Evolutionary conservation across 2,113 vertebrate species (phyloP).

Genomic region (Nanorana parkeri): DNA sequence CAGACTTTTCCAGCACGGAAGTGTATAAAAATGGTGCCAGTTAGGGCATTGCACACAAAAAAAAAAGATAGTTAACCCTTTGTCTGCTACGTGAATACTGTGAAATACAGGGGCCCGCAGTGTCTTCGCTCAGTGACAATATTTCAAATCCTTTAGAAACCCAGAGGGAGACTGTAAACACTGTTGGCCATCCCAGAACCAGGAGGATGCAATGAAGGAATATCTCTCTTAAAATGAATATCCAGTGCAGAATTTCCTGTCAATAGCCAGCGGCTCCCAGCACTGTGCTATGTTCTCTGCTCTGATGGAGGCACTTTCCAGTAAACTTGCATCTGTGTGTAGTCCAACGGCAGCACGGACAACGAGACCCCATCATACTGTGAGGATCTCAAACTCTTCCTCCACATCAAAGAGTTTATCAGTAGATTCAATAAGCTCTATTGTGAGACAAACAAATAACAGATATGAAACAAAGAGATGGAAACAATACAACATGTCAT

Average conservation of each 20-base stretch:
- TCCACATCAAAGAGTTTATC: conserved; percentile 86
- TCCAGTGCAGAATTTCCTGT: background rate
- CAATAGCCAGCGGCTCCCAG: background rate
- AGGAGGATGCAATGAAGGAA: background rate
- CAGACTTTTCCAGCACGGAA: conserved; percentile 29
- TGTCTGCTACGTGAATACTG: conserved; percentile 10
- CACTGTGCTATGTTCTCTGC: conserved; percentile 60
- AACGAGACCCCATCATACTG: conserved; percentile 70
- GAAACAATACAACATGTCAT: background rate
- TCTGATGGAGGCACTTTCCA: conserved; percentile 78
- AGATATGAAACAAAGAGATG: background rate
- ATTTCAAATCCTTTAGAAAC: conserved; percentile 4
- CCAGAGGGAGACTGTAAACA: conserved; percentile 23
- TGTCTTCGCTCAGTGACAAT: background rate
- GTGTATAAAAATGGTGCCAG: conserved; percentile 13
- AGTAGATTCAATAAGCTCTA: conserved; percentile 87
- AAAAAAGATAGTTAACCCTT: conserved; percentile 9
- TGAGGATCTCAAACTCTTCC: conserved; percentile 90
- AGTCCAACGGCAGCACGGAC: conserved; percentile 65
- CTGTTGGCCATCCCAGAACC: conserved; percentile 14
- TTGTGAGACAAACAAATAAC: background rate
- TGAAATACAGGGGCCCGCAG: conserved; percentile 18
- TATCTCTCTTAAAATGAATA: background rate
- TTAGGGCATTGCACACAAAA: conserved; percentile 25
- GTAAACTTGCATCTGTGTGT: conserved; percentile 68